Evolutionary conservation across 2,888 invertebrate genomes (phyloP).

Genomic region (Pachymerium ferrugineum): DNA sequence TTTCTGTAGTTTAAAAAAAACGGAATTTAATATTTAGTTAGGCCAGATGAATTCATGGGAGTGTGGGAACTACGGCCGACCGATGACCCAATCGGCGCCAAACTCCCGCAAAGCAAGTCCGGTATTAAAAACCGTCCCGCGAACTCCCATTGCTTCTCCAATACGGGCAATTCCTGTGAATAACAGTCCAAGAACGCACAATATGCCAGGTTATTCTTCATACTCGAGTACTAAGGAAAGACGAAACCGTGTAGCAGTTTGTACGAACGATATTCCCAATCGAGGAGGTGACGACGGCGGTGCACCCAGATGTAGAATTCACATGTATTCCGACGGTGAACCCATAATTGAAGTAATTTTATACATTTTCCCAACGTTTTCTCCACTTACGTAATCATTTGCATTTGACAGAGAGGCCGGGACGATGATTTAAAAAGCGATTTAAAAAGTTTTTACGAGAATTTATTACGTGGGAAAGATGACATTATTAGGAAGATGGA

Average conservation of each 20-base stretch:
- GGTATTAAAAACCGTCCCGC: not conserved
- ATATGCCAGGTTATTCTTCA: not conserved
- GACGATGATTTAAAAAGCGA: conserved; percentile 3
- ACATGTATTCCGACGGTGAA: not conserved
- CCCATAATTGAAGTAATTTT: not conserved
- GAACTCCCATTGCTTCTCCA: not conserved
- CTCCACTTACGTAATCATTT: not conserved
- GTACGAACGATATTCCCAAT: not conserved
- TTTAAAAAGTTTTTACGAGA: conserved; percentile 20
- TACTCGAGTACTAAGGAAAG: not conserved
- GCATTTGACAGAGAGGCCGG: not conserved
- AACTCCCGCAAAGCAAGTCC: not conserved
- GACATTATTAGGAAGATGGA: conserved; percentile 16
- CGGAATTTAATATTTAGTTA: not conserved
- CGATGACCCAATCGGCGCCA: conserved; percentile 3
- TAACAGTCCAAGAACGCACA: not conserved
- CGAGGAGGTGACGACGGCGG: not conserved
- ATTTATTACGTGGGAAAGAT: conserved; percentile 16
- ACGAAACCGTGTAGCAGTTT: not conserved
- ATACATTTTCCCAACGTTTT: not conserved
- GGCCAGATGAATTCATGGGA: conserved; percentile 1
- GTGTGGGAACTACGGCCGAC: not conserved
- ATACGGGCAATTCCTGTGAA: not conserved
- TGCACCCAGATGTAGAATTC: not conserved
- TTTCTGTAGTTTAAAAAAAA: not conserved